Conservation (phyloP, 2,888 invertebrate species). For the Gortyna flavago region DNA sequence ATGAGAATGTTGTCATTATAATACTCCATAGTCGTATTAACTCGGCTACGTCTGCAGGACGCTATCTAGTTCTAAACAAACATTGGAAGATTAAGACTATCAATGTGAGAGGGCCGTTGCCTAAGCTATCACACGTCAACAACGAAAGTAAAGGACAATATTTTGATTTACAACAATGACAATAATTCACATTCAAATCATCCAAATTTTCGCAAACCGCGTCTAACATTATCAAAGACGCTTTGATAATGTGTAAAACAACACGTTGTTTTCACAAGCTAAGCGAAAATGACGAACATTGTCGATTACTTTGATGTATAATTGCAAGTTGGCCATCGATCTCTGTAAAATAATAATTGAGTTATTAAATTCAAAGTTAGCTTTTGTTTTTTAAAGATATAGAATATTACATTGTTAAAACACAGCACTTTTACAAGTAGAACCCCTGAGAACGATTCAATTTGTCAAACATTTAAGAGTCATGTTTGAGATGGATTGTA, state of each 20-base stretch:
- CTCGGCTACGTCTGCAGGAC: neutral
- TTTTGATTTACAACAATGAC: neutral
- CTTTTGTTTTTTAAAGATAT: neutral
- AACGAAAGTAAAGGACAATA: constrained; percentile 8
- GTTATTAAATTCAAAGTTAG: neutral
- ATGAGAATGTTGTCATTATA: neutral
- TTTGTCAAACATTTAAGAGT: constrained; percentile 44
- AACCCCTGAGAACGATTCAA: constrained; percentile 18
- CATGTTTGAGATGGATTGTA: constrained; percentile 37
- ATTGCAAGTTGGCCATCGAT: neutral
- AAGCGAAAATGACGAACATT: neutral
- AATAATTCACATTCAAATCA: constrained; percentile 8
- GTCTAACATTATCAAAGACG: constrained; percentile 6
- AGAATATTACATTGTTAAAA: constrained; percentile 8
- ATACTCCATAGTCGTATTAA: neutral
- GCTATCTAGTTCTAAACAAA: neutral
- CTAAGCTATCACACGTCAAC: neutral
- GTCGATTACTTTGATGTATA: neutral
- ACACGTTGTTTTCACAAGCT: constrained; percentile 15
- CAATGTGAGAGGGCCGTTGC: neutral
- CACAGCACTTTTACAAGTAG: constrained; percentile 11
- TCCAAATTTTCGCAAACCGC: constrained; percentile 3
- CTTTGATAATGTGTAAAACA: no score
- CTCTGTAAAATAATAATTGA: neutral
- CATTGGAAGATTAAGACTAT: neutral